Conservation (phyloP, 1,140 invertebrate genomes). For the Notospermus geniculatus region DNA sequence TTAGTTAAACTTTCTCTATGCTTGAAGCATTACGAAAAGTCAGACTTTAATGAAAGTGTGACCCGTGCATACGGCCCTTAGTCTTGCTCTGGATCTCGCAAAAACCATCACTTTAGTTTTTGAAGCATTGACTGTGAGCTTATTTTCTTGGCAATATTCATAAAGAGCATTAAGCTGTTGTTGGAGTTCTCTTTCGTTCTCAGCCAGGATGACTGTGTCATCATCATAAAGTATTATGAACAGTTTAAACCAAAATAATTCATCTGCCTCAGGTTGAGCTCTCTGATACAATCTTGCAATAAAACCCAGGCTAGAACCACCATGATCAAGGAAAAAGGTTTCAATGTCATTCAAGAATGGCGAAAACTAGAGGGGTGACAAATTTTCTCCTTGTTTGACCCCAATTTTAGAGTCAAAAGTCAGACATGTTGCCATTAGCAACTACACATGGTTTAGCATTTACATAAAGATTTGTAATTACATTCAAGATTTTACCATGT, state of each 20-base stretch:
- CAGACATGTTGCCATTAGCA: background rate
- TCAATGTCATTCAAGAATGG: conserved; percentile 5
- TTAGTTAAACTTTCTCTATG: too few relatives aligned
- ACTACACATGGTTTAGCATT: background rate
- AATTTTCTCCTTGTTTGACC: background rate
- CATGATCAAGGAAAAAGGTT: background rate
- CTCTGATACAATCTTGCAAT: too few relatives aligned
- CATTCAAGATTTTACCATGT: background rate
- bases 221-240: conserved; percentile 24
- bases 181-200: conserved; percentile 14
- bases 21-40: too few relatives aligned
- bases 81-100: conserved; percentile 7
- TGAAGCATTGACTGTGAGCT: conserved; percentile 15
- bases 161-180: conserved; percentile 13
- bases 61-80: too few relatives aligned
- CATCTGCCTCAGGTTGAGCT: too few relatives aligned
- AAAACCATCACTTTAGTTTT: conserved; percentile 26
- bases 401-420: background rate
- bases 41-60: too few relatives aligned
- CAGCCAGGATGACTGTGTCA: conserved; percentile 23
- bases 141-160: conserved; percentile 19
- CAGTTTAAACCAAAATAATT: conserved; percentile 8
- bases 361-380: background rate
- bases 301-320: too few relatives aligned
- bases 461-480: background rate